Percentiles rank a stretch among this genome's conserved stretches.
Conservation (phyloP, 1,140 invertebrate species). For the Rhynchophorus ferrugineus region DNA sequence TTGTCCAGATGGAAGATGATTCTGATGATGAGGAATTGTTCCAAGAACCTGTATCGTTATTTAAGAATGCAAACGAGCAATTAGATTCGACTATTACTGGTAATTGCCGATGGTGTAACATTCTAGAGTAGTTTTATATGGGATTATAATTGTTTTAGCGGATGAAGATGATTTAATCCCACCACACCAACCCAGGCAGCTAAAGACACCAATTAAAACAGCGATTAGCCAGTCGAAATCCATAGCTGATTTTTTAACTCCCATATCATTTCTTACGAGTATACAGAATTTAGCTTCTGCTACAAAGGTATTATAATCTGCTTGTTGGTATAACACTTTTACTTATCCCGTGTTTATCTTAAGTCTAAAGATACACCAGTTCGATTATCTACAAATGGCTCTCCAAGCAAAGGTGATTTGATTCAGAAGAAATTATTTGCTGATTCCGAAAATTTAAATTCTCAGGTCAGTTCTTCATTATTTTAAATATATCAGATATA, state of each 20-base stretch:
- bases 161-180: slow-evolving; percentile 30
- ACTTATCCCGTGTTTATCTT: no score
- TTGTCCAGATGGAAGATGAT: slow-evolving; percentile 29
- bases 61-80: neutral
- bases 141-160: slow-evolving; percentile 11
- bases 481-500: no score
- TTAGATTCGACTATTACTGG: slow-evolving; percentile 17
- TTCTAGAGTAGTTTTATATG: slow-evolving; percentile 3
- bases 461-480: no score
- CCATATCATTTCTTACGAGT: slow-evolving; percentile 31
- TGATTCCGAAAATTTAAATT: slow-evolving; percentile 16
- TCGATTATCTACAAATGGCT: slow-evolving; percentile 26
- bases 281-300: slow-evolving; percentile 30
- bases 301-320: slow-evolving; percentile 25
- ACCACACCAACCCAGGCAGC: slow-evolving; percentile 26
- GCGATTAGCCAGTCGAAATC: slow-evolving; percentile 23
- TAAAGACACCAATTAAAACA: slow-evolving; percentile 23
- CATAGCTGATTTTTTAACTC: slow-evolving; percentile 34
- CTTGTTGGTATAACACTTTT: no score
- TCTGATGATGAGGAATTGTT: slow-evolving; percentile 33
- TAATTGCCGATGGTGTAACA: neutral
- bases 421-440: slow-evolving; percentile 41
- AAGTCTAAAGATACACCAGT: slow-evolving; percentile 18
- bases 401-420: slow-evolving; percentile 26
- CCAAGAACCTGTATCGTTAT: neutral